Evolutionary conservation across 2,797 vertebrate genomes (phyloP), one percentile per base, ranked within the genome.

Genomic region (Poecilia gillii): DNA sequence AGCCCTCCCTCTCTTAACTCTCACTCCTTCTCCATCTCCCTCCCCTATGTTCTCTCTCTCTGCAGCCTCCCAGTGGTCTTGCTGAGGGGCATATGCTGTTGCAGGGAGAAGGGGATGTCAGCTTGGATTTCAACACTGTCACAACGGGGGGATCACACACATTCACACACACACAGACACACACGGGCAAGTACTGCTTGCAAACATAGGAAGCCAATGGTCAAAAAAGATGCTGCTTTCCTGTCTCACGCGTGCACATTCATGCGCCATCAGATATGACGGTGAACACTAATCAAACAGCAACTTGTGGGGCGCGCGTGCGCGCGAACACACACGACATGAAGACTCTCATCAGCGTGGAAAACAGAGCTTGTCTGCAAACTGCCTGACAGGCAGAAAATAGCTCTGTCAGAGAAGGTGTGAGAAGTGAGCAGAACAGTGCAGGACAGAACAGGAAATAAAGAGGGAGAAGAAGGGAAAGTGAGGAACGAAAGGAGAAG

Each of bases 81-180:
- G 93, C 92, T 94, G 90, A 93, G 94, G 92, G 92, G 92, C 91
- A 94, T 94, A 92, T 94, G 94, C 92, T 94, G 91, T 90, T 92
- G 91, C 91, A 88, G 86, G 88, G 92, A 93, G 91, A 90, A 88
- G 86, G 90, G 90, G 90, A 88, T 93, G 94, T 94, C 94, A 94
- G 93, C 93, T 93, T 92, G 93, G 93, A 94, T 94, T 94, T 95
- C 91, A 92, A 89, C 89, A 90, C 91, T 93, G 90, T 93, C 93
- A 92, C 93, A 92, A 94, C 91, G 87, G 91, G 91, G 78, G 84
- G 85, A 86, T 86, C 77, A 88, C 90, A 91, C 85, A 83, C 46
- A 74, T 36, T 75, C 43, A 46, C 64, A 75, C 71, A 77, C 62
- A 9, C 1, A 75, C 46, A 75, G 55, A 84, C 76, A 87, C 74